Base-by-base conservation (phyloP, 2,113 vertebrate genomes). In the Rhea americana region DNA sequence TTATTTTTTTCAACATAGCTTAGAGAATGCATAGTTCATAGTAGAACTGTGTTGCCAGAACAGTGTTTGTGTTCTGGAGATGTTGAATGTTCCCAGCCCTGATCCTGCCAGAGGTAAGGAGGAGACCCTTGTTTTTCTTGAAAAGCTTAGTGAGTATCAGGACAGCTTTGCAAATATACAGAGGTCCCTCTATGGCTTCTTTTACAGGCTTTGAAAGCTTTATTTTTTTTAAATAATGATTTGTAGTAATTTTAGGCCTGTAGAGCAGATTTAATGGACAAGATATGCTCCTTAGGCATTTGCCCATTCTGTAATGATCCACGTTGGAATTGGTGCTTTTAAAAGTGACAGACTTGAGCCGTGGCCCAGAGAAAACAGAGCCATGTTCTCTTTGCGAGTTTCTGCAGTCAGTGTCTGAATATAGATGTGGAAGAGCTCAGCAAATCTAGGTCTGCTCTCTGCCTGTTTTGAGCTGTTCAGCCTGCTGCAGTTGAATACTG, bases 121-220 rank as follows among this genome's bases (percentile, higher is more conserved):
- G 82, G 65, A 86, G 65, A 47, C 15, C 9, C 7, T 58, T 9
- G 10, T 56, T 56, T 17, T 58, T 56, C 55, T 56, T 58, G 28
- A 61, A 48, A 4, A 82, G 10, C 7, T 7, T 56, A 10, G 22
- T 35, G 39, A 51, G 30, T 37, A 9, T 30, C 19, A 17, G 65
- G 62, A 68, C 74, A 76, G 45, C 30, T 58, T 58, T 79, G 32
- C 83, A 66, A 68, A 93, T 87, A 86, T 94, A 93, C 71, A 84
- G 81, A 35, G 48, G 68, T 90, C 77, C 15, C 20, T 91, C 85
- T 73, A 1, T 88, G 66, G 84, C 81, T 90, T 89, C 87, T 91
- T 93, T 86, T 86, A 82, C 80, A 78, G 88, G 73, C 80, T 93
- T 87, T 80, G 66, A 91, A 88, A 86, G 24, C 22, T 45, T 37